These are phyloP conservation scores for Phrynocephalus versicolor DNA, from an alignment of 2,113 vertebrate species.

Conservation along the genomic window DNA sequence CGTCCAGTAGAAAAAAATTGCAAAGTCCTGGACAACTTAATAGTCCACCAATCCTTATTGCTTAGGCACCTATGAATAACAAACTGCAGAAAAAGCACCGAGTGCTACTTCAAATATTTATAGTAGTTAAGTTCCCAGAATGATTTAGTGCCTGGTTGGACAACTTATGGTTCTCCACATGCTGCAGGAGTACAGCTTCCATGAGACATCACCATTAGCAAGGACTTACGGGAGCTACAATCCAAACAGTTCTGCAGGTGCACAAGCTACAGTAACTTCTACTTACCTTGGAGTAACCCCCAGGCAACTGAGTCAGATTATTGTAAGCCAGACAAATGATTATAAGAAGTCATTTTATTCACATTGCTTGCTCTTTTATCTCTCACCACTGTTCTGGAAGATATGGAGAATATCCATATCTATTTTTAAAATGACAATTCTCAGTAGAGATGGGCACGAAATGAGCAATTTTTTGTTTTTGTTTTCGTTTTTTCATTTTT, in stretches of 20 bases:
- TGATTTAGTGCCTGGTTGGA: too few relatives aligned
- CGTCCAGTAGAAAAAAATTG: background rate
- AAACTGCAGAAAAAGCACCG: background rate
- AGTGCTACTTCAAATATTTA: too few relatives aligned
- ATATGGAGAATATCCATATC: background rate
- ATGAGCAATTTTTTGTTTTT: too few relatives aligned
- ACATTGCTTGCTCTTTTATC: background rate
- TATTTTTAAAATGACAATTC: conserved; percentile 18
- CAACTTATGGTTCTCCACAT: too few relatives aligned
- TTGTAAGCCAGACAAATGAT: background rate
- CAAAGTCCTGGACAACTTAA: background rate
- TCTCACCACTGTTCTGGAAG: background rate
- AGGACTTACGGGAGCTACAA: too few relatives aligned
- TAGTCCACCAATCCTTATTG: background rate
- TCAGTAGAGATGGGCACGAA: too few relatives aligned
- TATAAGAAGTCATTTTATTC: background rate
- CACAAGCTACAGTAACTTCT: background rate
- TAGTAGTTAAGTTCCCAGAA: too few relatives aligned
- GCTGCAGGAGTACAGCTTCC: too few relatives aligned
- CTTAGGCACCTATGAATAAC: background rate
- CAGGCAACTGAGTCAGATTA: too few relatives aligned
- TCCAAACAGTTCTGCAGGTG: too few relatives aligned
- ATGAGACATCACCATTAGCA: too few relatives aligned
- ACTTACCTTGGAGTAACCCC: background rate
- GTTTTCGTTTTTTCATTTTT: too few relatives aligned